Base-by-base conservation (phyloP, 2,797 vertebrate genomes). In the Catharus ustulatus region DNA sequence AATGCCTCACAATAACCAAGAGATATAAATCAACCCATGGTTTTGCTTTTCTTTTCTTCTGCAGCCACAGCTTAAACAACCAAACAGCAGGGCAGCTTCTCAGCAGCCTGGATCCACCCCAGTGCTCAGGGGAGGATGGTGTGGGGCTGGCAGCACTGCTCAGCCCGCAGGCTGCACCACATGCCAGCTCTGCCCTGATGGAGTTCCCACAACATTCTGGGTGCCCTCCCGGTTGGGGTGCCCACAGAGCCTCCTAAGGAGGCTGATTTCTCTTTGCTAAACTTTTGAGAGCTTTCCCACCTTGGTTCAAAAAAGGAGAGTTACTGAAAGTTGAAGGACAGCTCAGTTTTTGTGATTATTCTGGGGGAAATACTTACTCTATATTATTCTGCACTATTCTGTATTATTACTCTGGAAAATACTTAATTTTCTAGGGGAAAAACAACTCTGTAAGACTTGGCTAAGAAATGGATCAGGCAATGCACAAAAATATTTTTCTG, bases 21-120 rank as follows among this genome's bases (percentile, higher is more conserved):
- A 86, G 76, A 95, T 93, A 95, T 96, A 97, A 97, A 97, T 95
- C 94, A 96, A 92, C 4, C 34, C 82, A 88, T 74, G 91, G 94
- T 81, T 96, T 95, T 90, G 77, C 82, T 96, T 95, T 81, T 42
- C 89, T 86, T 95, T 94, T 95, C 93, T 95, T 95, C 85, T 67
- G 87, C 89, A 86, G 89, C 94, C 76, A 2, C 94, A 96, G 92
- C 71, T 94, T 79, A 91, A 96, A 95, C 92, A 96, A 96, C 91
- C 87, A 90, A 97, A 95, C 94, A 96, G 95, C 92, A 0, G 95
- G 96, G 89, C 89, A 94, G 63, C 89, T 77, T 24, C 86, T 59
- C 89, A 17, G 48, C 95, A 94, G 89, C 85, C 74, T 4, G 38
- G 30, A 73, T 68, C 75, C 79, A 49, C 16, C n/a, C 63, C 0